Conservation (phyloP, 2,888 invertebrate species). For the Plebejus argus region DNA sequence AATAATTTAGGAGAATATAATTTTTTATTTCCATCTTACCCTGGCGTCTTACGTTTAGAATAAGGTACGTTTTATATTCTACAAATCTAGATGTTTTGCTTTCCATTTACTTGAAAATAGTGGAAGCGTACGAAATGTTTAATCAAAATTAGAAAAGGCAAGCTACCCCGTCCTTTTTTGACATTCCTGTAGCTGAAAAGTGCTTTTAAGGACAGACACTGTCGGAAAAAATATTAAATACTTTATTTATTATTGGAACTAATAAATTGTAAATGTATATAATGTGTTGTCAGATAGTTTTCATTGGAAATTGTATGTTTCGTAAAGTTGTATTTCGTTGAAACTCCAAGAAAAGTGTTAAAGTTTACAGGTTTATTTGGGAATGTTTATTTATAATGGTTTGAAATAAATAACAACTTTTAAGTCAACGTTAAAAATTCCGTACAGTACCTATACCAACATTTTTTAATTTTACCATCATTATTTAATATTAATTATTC, state of each 20-base stretch:
- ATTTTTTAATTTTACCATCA: too few species aligned
- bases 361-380: too few species aligned
- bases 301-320: slow-evolving; percentile 51
- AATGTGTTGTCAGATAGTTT: slow-evolving; percentile 56
- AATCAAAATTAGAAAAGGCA: slow-evolving; percentile 32
- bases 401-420: too few species aligned
- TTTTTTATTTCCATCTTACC: slow-evolving; percentile 24
- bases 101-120: slow-evolving; percentile 27
- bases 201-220: slow-evolving; percentile 73
- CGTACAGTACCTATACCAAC: background rate
- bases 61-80: slow-evolving; percentile 30
- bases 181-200: slow-evolving; percentile 57
- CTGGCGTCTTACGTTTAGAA: slow-evolving; percentile 22
- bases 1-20: slow-evolving; percentile 23
- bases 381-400: too few species aligned
- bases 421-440: background rate
- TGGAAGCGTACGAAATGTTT: slow-evolving; percentile 12
- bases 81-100: slow-evolving; percentile 29
- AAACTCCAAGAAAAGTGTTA: background rate
- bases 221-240: slow-evolving; percentile 64
- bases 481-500: too few species aligned
- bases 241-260: slow-evolving; percentile 46
- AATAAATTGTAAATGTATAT: slow-evolving; percentile 53
- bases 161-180: slow-evolving; percentile 60
- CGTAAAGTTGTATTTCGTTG: slow-evolving; percentile 8